Base-by-base conservation (phyloP, 2,113 vertebrate genomes). In the Otus sunia region DNA sequence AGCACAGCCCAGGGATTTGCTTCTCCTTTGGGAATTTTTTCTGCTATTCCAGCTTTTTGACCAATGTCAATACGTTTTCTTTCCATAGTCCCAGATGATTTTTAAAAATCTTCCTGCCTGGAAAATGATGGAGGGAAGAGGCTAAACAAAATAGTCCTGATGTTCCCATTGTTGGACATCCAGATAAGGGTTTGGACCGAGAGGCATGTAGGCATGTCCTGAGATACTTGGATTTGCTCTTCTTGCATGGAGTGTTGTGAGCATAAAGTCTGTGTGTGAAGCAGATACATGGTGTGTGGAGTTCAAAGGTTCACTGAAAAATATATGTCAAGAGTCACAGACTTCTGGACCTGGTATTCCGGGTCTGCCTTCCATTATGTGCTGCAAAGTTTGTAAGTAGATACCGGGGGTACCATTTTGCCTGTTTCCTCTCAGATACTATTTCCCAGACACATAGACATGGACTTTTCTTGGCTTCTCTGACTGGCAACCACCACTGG, bases 221-320 rank as follows among this genome's bases (percentile, higher is more conserved):
- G 67, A 85, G 7, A 14, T 68, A 4, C 1, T 75, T n/a, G 87
- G 39, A 39, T 69, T 92, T 86, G 9, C 9, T 86, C 5, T 52
- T 68, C 36, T 73, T 91, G 21, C 49, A 26, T 5, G 17, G 37
- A 79, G 11, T 1, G 0, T 15, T 39, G 7, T 32, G 45, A 76
- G 30, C 14, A 3, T 59, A 15, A 66, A 30, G 27, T 45, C 45
- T 72, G 30, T 12, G 12, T 1, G 1, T 56, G 58, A 67, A 72
- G n/a, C 20, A 80, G 41, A 17, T 59, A 1, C 2, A 0, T 19
- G n/a, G 20, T 5, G 8, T 8, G 6, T 34, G 8, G n/a, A 41
- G 26, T 77, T 86, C 39, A 78, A 71, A 67, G 26, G 59, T 41
- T 74, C 52, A 52, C 43, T 16, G 14, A 18, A 60, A 84, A 74